Percentiles rank a stretch among this genome's conserved stretches.
Evolutionary conservation across 2,888 invertebrate genomes (phyloP).

Genomic region (Hypercompe scribonia): DNA sequence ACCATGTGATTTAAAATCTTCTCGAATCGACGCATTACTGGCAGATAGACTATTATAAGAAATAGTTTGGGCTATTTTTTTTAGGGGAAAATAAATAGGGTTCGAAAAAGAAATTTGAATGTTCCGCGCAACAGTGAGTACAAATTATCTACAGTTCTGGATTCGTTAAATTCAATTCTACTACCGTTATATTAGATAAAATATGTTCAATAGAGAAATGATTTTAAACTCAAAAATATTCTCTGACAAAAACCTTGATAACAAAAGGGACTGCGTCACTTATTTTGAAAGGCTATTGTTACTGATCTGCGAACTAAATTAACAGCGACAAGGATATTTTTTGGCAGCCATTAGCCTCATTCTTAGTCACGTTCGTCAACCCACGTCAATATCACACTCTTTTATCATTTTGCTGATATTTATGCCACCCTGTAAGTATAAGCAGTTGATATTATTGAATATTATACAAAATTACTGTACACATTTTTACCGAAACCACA

Average conservation of each 20-base stretch:
- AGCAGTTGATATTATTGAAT: not conserved
- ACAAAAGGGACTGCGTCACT: not conserved
- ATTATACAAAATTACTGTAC: too few species aligned
- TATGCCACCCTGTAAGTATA: not conserved
- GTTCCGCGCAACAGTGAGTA: too few species aligned
- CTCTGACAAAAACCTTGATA: not conserved
- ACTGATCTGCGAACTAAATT: slow-evolving; percentile 2
- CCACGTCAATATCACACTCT: not conserved
- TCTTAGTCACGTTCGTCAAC: not conserved
- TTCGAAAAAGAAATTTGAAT: too few species aligned
- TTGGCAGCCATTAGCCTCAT: not conserved
- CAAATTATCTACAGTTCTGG: too few species aligned
- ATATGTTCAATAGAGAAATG: not conserved
- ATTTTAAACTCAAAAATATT: not conserved
- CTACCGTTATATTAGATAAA: too few species aligned
- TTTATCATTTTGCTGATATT: not conserved
- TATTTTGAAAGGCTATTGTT: not conserved
- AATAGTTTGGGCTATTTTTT: too few species aligned
- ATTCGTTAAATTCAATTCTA: too few species aligned
- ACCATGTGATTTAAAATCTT: too few species aligned
- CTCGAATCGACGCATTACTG: too few species aligned
- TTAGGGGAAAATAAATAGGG: too few species aligned
- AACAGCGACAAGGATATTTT: not conserved
- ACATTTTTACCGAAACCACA: too few species aligned
- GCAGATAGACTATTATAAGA: too few species aligned